These are phyloP conservation scores for Celastrina argiolus DNA, from an alignment of 2,888 invertebrate genomes.

Conservation along the genomic window DNA sequence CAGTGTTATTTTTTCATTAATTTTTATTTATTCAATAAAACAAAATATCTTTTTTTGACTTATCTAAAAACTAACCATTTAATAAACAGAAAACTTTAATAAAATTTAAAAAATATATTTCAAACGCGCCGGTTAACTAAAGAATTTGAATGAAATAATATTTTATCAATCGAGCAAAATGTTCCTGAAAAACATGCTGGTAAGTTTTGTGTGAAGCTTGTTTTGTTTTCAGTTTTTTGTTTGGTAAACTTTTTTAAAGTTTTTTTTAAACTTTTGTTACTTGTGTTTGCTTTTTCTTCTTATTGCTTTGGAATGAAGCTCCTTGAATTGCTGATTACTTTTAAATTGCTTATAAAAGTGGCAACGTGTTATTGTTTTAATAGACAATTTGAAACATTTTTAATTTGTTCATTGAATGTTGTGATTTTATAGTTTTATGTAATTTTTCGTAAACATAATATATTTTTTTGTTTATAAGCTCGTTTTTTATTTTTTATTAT, in stretches of 20 bases:
- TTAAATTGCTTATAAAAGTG: no score
- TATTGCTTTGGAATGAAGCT: no score
- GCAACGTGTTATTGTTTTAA: no score
- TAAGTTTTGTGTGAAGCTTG: neutral
- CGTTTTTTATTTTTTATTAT: no score
- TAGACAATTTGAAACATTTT: no score
- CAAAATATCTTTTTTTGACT: neutral
- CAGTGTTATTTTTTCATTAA: neutral
- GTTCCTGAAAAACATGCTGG: neutral
- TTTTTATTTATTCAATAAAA: neutral
- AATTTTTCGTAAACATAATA: no score
- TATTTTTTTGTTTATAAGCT: no score
- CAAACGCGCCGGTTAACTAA: neutral
- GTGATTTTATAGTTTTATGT: no score
- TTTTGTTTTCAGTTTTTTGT: neutral
- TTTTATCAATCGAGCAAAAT: neutral
- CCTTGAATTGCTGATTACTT: no score
- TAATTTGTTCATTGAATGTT: no score
- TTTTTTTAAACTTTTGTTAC: neutral
- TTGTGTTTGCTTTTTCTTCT: neutral
- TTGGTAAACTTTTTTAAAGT: neutral
- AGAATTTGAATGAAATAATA: neutral
- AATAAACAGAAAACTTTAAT: neutral
- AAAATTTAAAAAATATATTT: neutral
- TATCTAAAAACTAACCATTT: neutral